Conservation (phyloP, 2,113 vertebrate genomes). For the Ovibos moschatus region DNA sequence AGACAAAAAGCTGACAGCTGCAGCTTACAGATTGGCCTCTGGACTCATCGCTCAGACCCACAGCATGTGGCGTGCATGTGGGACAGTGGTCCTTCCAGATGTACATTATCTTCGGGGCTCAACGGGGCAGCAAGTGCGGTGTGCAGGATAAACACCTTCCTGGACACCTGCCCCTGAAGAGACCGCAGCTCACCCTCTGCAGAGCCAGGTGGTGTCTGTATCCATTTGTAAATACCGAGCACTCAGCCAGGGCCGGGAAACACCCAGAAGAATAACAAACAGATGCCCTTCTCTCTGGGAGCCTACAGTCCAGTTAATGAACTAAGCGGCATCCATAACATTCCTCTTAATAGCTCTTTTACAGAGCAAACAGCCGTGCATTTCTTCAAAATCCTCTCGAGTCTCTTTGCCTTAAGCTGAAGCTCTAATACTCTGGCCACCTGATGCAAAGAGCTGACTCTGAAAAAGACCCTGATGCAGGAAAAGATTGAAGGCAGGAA, state of each 20-base stretch:
- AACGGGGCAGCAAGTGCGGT: fast-evolving
- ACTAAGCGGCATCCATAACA: neutral
- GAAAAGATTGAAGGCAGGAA: neutral
- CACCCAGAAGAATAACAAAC: neutral
- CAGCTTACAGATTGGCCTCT: neutral
- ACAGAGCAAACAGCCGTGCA: neutral
- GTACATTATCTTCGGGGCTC: fast-evolving
- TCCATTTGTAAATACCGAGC: neutral
- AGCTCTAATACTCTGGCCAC: neutral
- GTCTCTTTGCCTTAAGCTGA: neutral
- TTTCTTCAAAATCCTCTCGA: neutral
- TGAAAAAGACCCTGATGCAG: neutral
- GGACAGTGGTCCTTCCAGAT: neutral
- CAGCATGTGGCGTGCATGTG: fast-evolving
- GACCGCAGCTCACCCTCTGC: neutral
- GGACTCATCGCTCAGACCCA: neutral
- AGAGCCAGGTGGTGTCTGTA: neutral
- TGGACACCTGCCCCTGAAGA: neutral
- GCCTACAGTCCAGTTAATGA: neutral
- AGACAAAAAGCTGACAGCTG: neutral
- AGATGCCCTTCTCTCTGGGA: conserved; percentile 11
- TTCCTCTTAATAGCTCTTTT: neutral
- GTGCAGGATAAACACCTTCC: neutral
- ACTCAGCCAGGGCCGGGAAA: neutral
- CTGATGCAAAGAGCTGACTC: neutral